Base-by-base conservation (phyloP, 2,113 vertebrate genomes). In the Dendrocopos noguchii region DNA sequence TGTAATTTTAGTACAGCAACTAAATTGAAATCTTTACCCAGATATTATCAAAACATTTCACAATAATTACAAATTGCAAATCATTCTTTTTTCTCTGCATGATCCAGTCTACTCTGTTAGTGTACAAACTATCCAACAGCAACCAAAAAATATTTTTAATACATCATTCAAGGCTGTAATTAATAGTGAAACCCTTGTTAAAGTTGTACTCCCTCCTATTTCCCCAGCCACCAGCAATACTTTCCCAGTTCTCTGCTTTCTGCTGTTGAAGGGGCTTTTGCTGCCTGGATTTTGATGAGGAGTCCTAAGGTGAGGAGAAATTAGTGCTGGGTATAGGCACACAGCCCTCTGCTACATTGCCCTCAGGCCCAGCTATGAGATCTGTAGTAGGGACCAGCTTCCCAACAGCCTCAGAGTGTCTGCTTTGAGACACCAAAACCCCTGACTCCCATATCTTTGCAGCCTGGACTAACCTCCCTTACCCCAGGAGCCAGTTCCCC, bases 131-230 rank as follows among this genome's bases (percentile, higher is more conserved):
- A 87, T 50, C 7, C 44, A 79, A 57, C 50, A 76, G 59, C 36
- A 68, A 91, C 66, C 53, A 93, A 84, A 78, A 87, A 88, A 87
- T 36, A 86, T 75, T 92, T 95, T 60, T 7, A 68, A 94, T 94
- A 92, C 31, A 80, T 36, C 28, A 52, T 44, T 92, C 55, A 68
- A 84, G 61, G 68, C 33, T 72, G 53, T 53, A 93, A 84, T 92
- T 80, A 86, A 74, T 74, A 81, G 44, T 4, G 15, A 75, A 84
- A 86, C 31, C 36, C 57, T 84, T 59, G n/a, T 31, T 90, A 46
- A 88, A 93, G 52, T 71, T 86, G 36, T 19, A 84, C 92, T 90
- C 64, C 72, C 59, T 80, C 64, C 39, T 42, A 29, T 47, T 84
- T 81, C 77, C 80, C 34, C 39, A 60, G 50, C 75, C 57, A 47